Evolutionary conservation across 2,113 vertebrate genomes (phyloP), one percentile per base, ranked within the genome.

Genomic region (rabbit (Oryctolagus cuniculus)): DNA sequence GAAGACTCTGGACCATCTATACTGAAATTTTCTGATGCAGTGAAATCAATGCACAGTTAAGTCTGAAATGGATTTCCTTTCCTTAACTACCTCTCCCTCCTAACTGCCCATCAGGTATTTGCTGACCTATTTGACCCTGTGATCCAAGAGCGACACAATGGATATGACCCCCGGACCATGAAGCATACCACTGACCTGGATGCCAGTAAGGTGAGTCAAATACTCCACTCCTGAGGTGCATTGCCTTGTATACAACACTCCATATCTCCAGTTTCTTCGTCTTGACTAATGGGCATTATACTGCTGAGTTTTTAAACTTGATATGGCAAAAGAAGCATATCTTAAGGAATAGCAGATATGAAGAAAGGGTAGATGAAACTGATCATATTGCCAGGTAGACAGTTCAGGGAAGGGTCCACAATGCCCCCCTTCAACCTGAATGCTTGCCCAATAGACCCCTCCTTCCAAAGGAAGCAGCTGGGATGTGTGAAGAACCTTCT

Each of bases 91-190:
- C 34, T 75, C n/a, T 92, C 17, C 25, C 27, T 93, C 82, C 84
- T 78, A 55, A 91, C 58, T 77, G 38, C 72, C 7, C 97, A 92
- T 84, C 98, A 99, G 99, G 98, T 99, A 80, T 99, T 99, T 98
- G 99, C 98, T 10, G 99, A 99, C 1, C 96, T 99, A 44, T 98
- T 99, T 84, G 98, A 99, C 96, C 99, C 99, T 0, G 97, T 99
- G 97, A 99, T 99, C 92, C 99, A 98, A 98, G 99, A 99, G 91
- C 97, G 99, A 78, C 99, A 99, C 98, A 99, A 99, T 1, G 99
- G 99, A 49, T 99, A 99, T 79, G 98, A 99, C 91, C 99, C 99
- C 16, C 89, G 63, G n/a, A 98, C 64, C 82, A 99, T 99, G 99
- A 99, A 98, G 63, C 99, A 99, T 44, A 84, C 97, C 93, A 99